Evolutionary conservation across 2,797 vertebrate genomes (phyloP), one percentile per base, ranked within the genome.

Genomic region (Microctenopoma stevenorrisi): DNA sequence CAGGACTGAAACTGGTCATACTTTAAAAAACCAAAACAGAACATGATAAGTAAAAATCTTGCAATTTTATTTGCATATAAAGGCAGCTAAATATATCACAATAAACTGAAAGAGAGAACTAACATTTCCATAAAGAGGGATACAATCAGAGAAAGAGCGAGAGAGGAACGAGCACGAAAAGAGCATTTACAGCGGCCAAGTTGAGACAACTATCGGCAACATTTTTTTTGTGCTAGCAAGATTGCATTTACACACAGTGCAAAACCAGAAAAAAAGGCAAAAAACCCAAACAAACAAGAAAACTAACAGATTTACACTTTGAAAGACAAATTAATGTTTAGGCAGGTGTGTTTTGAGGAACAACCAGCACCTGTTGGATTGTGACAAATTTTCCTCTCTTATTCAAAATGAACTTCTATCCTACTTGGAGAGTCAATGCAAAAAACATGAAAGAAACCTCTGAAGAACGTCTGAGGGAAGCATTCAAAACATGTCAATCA

Each of bases 51-150:
- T 96, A 98, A 97, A 98, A 98, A 98, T 97, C 96, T 97, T 96
- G 96, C 96, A 98, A 96, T 98, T 98, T 98, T 99, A 99, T 98
- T 99, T 98, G 97, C 97, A 98, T 98, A 98, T 97, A 99, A 99
- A 98, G 96, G 96, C 96, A 93, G 95, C 97, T 98, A 99, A 96
- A 98, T 98, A 96, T 96, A 96, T 97, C 96, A 98, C 97, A 98
- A 98, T 95, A 93, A 97, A 96, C 95, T 94, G 95, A 96, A 92
- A 92, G 94, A 95, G 94, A 96, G 95, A 95, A 93, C 96, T 97
- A 97, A 95, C 95, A 93, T 91, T 91, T 95, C 92, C 94, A 95
- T 94, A 95, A 92, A 94, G 93, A 94, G 95, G 92, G 88, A 94
- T 96, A 96, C 95, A 95, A 96, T 96, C 89, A 90, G 86, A 89